phyloP scores from a whole-genome alignment of 30 jellyfish, hydroid and myxozoan species.

The Rhopilema esculentum region DNA sequence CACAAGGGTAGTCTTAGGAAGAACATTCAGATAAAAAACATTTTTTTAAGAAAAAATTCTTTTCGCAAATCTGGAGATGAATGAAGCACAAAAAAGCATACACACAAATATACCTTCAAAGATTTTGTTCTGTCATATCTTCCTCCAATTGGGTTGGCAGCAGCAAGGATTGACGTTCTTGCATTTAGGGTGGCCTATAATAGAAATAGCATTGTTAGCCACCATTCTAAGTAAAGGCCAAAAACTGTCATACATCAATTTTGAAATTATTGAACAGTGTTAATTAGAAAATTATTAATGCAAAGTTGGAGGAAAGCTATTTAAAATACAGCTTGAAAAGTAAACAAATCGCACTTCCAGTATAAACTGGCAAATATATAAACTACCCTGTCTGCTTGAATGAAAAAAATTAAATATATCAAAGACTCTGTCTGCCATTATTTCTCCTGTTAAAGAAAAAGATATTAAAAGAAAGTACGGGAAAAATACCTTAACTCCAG shows the following conservation, averaged over 20 bases:
- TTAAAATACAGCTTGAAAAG: too few relatives aligned
- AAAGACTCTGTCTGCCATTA: not conserved
- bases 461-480: not conserved
- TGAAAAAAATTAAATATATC: not conserved
- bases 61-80: not conserved
- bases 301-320: too few relatives aligned
- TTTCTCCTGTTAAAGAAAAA: not conserved
- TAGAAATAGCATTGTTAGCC: not conserved
- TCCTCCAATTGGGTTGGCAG: conserved; percentile 99
- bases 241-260: too few relatives aligned
- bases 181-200: conserved; percentile 98
- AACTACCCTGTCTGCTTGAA: too few relatives aligned
- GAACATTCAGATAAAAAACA: too few relatives aligned
- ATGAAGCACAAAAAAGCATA: not conserved
- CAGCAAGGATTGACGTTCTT: conserved; percentile 99
- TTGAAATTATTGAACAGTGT: too few relatives aligned
- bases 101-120: conserved; percentile 55
- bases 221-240: too few relatives aligned
- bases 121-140: conserved; percentile 98
- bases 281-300: too few relatives aligned
- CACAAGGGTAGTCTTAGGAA: too few relatives aligned
- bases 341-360: too few relatives aligned
- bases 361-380: too few relatives aligned
- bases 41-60: too few relatives aligned
- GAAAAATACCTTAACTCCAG: conserved; percentile 95